Evolutionary conservation across 2,113 vertebrate genomes (phyloP), one percentile per base, ranked within the genome.

Genomic region (Forbesichthys papilliferus): DNA sequence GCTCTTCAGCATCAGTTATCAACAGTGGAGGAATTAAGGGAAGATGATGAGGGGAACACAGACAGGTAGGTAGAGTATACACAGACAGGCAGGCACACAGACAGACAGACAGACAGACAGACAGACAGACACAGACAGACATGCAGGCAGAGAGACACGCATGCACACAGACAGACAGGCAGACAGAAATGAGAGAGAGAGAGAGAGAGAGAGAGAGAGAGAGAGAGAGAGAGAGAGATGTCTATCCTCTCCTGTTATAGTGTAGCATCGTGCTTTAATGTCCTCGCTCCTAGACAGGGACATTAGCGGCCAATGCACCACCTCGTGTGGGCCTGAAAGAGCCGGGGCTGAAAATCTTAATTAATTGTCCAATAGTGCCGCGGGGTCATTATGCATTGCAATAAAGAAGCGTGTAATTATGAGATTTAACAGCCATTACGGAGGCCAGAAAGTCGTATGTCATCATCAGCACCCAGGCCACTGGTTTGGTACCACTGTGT

Each of bases 391-490:
- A 98, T 98, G 98, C 98, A 98, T 96, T 96, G 98, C 95, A 99
- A 99, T 99, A 99, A 99, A 98, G 96, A 95, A 90, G 96, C 94
- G 93, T 99, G 98, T 99, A 99, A 99, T 99, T 99, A 99, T 99
- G 95, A 99, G 97, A 99, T 99, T 99, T 99, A 98, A 99, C 97
- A 99, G 97, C 98, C 96, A 99, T 99, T 99, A 99, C 97, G 93
- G 93, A 94, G 95, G 95, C 96, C 97, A 97, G 98, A 95, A 96
- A 96, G 95, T 99, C 96, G 94, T 99, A 99, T 98, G 98, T 99
- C 98, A 98, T 98, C 95, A 96, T 98, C 96, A 97, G 96, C 94
- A 87, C 88, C 94, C 94, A 95, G 95, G 95, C 93, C 94, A 93
- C 94, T 95, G 95, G 96, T 96, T 97, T 96, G 95, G 94, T 88